phyloP scores from a whole-genome alignment of 2,888 invertebrate species.

The Pollenia griseotomentosa region DNA sequence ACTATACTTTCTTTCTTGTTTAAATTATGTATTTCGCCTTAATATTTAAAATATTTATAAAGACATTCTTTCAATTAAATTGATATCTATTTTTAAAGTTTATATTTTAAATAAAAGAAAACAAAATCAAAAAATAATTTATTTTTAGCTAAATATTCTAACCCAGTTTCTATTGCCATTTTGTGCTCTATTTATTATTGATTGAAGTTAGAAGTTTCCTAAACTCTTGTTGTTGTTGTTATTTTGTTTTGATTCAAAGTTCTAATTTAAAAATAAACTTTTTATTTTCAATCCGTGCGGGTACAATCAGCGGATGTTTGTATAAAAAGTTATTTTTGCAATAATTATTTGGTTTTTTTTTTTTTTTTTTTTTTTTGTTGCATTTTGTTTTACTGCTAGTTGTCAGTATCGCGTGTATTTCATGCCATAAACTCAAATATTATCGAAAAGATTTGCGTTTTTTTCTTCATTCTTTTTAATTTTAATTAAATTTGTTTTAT shows the following conservation, averaged over 20 bases:
- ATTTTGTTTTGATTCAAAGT: conserved; percentile 27
- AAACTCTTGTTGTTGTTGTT: conserved; percentile 29
- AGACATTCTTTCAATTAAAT: too few relatives aligned
- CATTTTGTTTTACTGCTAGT: conserved; percentile 39
- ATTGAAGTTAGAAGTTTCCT: conserved; percentile 50
- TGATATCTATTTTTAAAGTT: too few relatives aligned
- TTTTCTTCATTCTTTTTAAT: conserved; percentile 13
- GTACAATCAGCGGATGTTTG: conserved; percentile 60
- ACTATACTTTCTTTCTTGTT: too few relatives aligned
- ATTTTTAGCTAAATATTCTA: conserved; percentile 4
- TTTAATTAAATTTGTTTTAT: conserved; percentile 36
- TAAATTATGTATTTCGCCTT: too few relatives aligned
- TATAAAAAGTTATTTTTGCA: conserved; percentile 52
- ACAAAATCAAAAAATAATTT: background rate
- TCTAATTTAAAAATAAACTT: conserved; percentile 38
- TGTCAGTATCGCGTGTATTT: conserved; percentile 71
- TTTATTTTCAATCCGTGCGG: conserved; percentile 22
- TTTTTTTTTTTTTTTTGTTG: conserved; percentile 15
- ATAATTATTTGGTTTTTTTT: conserved; percentile 37
- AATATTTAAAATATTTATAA: too few relatives aligned
- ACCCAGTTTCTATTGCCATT: conserved; percentile 31
- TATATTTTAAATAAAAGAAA: too few relatives aligned
- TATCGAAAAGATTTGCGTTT: conserved; percentile 54
- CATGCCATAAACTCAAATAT: conserved; percentile 50
- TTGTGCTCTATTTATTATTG: conserved; percentile 60